Percentiles rank a stretch among this genome's conserved stretches.
phyloP scores from a whole-genome alignment of 1,140 invertebrate genomes.

The Pachypeltis micranthus region DNA sequence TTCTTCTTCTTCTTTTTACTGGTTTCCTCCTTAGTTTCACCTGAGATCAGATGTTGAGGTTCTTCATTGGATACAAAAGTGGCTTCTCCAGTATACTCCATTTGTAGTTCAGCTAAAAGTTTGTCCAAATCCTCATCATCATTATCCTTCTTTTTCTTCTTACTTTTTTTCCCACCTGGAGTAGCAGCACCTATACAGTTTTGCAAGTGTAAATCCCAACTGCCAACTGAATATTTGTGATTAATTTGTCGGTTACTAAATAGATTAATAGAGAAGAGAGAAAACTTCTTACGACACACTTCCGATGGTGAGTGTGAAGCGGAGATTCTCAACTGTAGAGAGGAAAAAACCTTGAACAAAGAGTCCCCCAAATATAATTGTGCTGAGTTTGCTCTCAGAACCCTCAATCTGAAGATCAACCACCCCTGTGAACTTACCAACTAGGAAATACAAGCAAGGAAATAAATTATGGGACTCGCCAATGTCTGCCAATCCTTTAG shows the following conservation, averaged over 20 bases:
- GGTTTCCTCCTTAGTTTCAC: slow-evolving; percentile 27
- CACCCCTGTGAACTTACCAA: too few species aligned
- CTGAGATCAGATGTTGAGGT: slow-evolving; percentile 16
- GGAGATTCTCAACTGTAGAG: too few species aligned
- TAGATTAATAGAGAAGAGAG: background rate
- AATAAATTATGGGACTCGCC: too few species aligned
- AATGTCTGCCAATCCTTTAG: too few species aligned
- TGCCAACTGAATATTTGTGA: background rate
- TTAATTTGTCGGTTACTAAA: background rate
- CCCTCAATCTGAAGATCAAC: too few species aligned
- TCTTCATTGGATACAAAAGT: slow-evolving; percentile 26
- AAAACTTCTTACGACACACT: background rate
- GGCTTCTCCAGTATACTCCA: slow-evolving; percentile 53
- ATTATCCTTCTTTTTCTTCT: slow-evolving; percentile 58
- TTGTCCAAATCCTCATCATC: slow-evolving; percentile 77
- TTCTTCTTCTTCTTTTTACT: slow-evolving; percentile 34
- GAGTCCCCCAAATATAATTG: too few species aligned
- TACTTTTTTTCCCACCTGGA: slow-evolving; percentile 43
- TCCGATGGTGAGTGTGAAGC: background rate
- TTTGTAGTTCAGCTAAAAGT: slow-evolving; percentile 64
- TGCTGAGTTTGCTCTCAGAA: too few species aligned
- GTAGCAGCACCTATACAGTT: background rate
- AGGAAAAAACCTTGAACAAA: too few species aligned
- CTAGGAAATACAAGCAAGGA: too few species aligned
- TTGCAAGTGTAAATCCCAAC: background rate